phyloP scores from a whole-genome alignment of 2,888 invertebrate species.

The Spodoptera littoralis region DNA sequence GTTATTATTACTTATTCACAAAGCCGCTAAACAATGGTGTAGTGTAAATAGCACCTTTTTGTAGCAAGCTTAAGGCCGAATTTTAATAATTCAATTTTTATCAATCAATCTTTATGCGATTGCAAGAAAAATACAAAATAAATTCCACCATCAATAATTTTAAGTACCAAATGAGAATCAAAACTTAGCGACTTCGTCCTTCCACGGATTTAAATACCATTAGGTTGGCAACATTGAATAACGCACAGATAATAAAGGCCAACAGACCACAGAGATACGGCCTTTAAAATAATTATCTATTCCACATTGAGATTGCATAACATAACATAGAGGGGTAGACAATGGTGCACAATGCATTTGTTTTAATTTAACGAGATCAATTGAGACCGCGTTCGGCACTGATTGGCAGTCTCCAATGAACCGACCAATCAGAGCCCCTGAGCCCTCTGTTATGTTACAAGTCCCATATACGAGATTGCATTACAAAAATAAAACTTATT shows the following conservation, averaged over 20 bases:
- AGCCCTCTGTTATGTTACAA: too few relatives aligned
- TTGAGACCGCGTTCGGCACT: too few relatives aligned
- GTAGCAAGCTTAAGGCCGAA: slow-evolving; percentile 4
- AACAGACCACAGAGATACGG: slow-evolving; percentile 6
- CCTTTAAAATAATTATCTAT: slow-evolving; percentile 3
- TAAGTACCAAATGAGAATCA: slow-evolving; percentile 21
- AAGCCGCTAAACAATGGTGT: slow-evolving; percentile 6
- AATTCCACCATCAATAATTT: slow-evolving; percentile 1
- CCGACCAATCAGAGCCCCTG: too few relatives aligned
- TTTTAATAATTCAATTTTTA: not conserved
- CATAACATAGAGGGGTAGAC: slow-evolving; percentile 1
- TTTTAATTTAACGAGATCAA: too few relatives aligned
- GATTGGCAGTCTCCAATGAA: too few relatives aligned
- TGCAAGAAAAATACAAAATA: not conserved
- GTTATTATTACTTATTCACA: slow-evolving; percentile 13
- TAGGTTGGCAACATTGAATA: slow-evolving; percentile 35
- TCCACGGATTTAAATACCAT: slow-evolving; percentile 17
- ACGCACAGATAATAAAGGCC: slow-evolving; percentile 23
- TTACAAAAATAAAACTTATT: slow-evolving; percentile 3
- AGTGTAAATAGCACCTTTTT: slow-evolving; percentile 16
- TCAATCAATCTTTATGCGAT: not conserved
- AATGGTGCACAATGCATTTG: too few relatives aligned
- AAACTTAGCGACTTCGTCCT: slow-evolving; percentile 20
- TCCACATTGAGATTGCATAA: slow-evolving; percentile 45
- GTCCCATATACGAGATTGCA: too few relatives aligned